phyloP scores from a whole-genome alignment of 1,140 invertebrate genomes.

The Musca domestica region DNA sequence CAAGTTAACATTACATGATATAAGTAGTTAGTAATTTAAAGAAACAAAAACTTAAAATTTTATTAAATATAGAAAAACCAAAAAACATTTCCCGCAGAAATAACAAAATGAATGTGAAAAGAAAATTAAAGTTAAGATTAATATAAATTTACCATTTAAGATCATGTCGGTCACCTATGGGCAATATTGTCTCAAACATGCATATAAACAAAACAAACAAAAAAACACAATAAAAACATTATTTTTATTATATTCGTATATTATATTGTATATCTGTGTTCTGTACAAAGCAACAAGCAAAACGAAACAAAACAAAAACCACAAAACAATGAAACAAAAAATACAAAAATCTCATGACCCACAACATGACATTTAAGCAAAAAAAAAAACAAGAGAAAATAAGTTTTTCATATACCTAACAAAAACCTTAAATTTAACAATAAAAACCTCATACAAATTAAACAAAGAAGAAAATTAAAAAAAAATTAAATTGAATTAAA shows the following conservation, averaged over 20 bases:
- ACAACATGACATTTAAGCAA: not conserved
- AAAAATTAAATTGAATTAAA: conserved; percentile 8
- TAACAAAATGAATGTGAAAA: not conserved
- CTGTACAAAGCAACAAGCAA: conserved; percentile 12
- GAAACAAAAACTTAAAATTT: conserved; percentile 20
- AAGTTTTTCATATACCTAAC: conserved; percentile 2
- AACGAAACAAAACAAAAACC: not conserved
- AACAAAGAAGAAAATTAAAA: not conserved
- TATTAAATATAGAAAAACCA: conserved; percentile 15
- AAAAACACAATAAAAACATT: conserved; percentile 15
- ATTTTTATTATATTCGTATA: conserved; percentile 6
- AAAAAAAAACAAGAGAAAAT: not conserved
- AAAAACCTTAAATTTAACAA: conserved; percentile 9
- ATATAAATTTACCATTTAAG: conserved; percentile 7
- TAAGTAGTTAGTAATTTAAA: conserved; percentile 54
- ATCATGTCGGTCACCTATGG: not conserved
- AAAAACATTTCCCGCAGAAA: not conserved
- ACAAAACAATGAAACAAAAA: not conserved
- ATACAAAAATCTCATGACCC: not conserved
- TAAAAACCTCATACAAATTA: conserved; percentile 3
- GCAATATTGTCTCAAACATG: not conserved
- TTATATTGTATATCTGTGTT: conserved; percentile 21
- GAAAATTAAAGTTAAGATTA: not conserved
- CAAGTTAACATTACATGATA: conserved; percentile 55
- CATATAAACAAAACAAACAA: conserved; percentile 5